Evolutionary conservation across 2,113 vertebrate genomes (phyloP).

Genomic region (Girardinichthys multiradiatus): DNA sequence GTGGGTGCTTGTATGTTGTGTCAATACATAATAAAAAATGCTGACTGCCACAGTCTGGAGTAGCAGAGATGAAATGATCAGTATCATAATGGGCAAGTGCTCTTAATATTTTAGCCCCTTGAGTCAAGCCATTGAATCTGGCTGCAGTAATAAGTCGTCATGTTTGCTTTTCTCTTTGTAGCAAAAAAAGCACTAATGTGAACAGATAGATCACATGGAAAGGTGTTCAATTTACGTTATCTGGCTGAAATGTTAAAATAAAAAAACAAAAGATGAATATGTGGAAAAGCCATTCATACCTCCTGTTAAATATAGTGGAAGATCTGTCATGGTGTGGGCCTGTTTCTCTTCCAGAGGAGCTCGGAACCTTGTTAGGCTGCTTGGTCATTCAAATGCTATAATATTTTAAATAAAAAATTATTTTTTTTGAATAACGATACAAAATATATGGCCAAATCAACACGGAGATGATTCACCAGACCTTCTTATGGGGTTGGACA

Average conservation of each 20-base stretch:
- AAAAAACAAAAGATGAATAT: background rate
- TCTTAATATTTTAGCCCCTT: background rate
- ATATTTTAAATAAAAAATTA: background rate
- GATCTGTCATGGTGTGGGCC: background rate
- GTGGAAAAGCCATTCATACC: background rate
- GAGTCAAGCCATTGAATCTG: background rate
- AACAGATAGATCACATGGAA: no score
- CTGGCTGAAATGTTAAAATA: no score
- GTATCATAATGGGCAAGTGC: background rate
- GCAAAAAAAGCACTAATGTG: background rate
- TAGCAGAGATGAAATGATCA: background rate
- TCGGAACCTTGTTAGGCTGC: no score
- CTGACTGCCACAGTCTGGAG: background rate
- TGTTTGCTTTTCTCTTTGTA: background rate
- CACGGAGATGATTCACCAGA: no score
- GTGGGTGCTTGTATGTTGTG: background rate
- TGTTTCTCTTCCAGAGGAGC: background rate
- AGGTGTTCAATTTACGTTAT: no score
- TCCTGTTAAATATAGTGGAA: background rate
- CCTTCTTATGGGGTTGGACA: no score
- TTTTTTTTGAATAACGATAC: background rate
- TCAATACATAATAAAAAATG: constrained; percentile 8
- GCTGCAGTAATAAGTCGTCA: background rate
- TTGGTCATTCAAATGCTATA: background rate
- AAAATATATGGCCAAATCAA: no score